A percentile compares a stretch with the other conserved stretches of the same genome.
Conservation (phyloP, 2,797 vertebrate species). For the Balearica regulorum region DNA sequence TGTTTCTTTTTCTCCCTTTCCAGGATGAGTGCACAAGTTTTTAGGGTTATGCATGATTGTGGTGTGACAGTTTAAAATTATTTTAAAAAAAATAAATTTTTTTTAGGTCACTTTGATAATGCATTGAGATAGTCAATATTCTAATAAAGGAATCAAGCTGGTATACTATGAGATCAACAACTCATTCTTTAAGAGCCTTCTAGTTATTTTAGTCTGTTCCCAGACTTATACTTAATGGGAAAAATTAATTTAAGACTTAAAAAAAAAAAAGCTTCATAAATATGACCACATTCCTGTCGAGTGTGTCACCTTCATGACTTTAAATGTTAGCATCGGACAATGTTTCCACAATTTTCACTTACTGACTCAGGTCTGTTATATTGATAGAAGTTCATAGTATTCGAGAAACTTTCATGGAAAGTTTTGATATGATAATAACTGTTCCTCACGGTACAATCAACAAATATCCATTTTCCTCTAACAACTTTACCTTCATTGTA, state of each 20-base stretch:
- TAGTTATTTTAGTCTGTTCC: background rate
- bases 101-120: background rate
- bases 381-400: background rate
- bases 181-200: background rate
- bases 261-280: background rate
- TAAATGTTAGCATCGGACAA: background rate
- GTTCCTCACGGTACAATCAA: background rate
- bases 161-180: background rate
- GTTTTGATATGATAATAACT: background rate
- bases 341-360: background rate
- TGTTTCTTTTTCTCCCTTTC: background rate
- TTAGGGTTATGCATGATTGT: background rate
- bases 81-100: accelerated
- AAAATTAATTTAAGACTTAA: background rate
- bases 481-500: background rate
- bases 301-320: background rate
- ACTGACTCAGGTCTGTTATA: background rate
- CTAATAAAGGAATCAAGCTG: background rate
- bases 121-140: background rate
- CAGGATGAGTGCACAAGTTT: background rate
- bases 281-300: background rate
- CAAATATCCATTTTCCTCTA: background rate
- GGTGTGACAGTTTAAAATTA: background rate
- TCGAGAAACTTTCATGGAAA: background rate
- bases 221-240: background rate